Conservation (phyloP, 2,888 invertebrate genomes). For the Ornithoptera alexandrae region DNA sequence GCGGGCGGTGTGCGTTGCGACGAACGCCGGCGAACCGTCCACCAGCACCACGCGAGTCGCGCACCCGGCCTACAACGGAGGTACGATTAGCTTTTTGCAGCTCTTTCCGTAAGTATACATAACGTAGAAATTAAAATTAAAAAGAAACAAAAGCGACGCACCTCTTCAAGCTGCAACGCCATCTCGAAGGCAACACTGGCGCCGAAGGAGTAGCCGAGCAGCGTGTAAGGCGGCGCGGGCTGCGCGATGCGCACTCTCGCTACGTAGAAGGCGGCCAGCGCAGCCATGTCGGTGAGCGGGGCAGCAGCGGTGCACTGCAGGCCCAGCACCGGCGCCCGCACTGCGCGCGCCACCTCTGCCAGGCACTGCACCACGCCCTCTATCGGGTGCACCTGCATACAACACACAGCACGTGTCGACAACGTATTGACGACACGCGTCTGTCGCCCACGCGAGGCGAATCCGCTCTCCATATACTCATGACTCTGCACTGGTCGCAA, state of each 20-base stretch:
- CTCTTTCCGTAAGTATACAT: not conserved
- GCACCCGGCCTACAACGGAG: constrained; percentile 62
- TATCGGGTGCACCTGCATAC: constrained; percentile 86
- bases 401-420: not conserved
- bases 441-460: too few species aligned
- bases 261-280: constrained; percentile 87
- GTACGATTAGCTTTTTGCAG: not conserved
- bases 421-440: too few species aligned
- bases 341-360: constrained; percentile 84
- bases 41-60: constrained; percentile 85
- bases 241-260: constrained; percentile 87
- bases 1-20: constrained; percentile 87
- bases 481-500: too few species aligned
- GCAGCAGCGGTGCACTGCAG: constrained; percentile 91
- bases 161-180: constrained; percentile 89
- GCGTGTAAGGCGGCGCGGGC: constrained; percentile 89
- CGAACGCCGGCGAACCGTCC: constrained; percentile 94
- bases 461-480: too few species aligned
- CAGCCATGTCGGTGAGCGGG: constrained; percentile 85
- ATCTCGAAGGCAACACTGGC: constrained; percentile 97
- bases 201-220: constrained; percentile 98
- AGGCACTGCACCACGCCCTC: constrained; percentile 91
- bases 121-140: not conserved
- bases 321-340: constrained; percentile 91
- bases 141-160: constrained; percentile 31